Conservation (phyloP, 2,113 vertebrate species). For the Xiphias gladius region DNA sequence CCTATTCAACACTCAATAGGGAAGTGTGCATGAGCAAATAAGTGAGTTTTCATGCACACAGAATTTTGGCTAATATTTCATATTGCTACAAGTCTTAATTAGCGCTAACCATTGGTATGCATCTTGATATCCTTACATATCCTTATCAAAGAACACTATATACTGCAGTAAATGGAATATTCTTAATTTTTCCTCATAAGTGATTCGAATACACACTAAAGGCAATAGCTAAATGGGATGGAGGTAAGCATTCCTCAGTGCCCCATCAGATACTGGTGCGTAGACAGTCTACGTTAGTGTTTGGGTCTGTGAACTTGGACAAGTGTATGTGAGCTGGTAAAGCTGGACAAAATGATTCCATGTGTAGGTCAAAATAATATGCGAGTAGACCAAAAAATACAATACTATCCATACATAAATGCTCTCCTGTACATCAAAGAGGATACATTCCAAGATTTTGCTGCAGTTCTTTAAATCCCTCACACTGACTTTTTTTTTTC, state of each 20-base stretch:
- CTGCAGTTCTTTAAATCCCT: conserved; percentile 37
- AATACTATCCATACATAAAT: conserved; percentile 15
- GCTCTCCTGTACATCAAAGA: conserved; percentile 32
- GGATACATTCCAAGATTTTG: conserved; percentile 64
- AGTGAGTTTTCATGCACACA: conserved; percentile 50
- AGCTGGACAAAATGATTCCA: neutral
- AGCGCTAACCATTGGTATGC: conserved; percentile 26
- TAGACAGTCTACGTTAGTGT: conserved; percentile 5
- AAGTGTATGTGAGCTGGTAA: conserved; percentile 14
- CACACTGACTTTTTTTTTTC: too few relatives aligned
- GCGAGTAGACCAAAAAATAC: neutral
- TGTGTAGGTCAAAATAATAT: neutral
- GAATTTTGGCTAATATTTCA: conserved; percentile 40
- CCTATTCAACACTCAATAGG: conserved; percentile 50
- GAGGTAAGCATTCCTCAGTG: neutral
- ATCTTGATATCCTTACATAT: conserved; percentile 52
- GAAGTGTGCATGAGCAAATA: conserved; percentile 65
- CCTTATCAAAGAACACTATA: conserved; percentile 27
- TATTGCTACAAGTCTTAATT: conserved; percentile 52
- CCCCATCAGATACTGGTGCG: neutral
- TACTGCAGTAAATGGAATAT: conserved; percentile 37
- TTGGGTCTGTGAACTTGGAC: conserved; percentile 15
- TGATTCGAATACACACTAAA: conserved; percentile 30
- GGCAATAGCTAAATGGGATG: neutral
- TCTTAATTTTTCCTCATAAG: conserved; percentile 12